Conservation (phyloP, 2,797 vertebrate species). For the Allobates femoralis region DNA sequence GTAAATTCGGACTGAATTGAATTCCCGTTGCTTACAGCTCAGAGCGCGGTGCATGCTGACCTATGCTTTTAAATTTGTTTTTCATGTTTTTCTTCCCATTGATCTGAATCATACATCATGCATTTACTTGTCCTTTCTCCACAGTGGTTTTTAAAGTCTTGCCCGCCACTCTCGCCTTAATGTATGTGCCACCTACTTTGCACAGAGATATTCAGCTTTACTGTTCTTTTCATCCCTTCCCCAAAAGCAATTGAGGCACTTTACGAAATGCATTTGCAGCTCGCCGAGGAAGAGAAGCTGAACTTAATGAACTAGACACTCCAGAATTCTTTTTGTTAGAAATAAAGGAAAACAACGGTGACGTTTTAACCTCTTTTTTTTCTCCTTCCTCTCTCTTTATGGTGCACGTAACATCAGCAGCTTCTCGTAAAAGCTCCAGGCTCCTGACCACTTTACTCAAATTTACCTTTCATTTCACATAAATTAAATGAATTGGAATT, state of each 20-base stretch:
- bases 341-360: slow-evolving; percentile 49
- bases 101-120: slow-evolving; percentile 66
- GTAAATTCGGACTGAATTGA: slow-evolving; percentile 58
- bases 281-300: slow-evolving; percentile 60
- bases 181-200: slow-evolving; percentile 69
- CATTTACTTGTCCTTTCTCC: slow-evolving; percentile 73
- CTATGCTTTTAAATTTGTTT: slow-evolving; percentile 52
- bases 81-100: slow-evolving; percentile 59
- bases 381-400: slow-evolving; percentile 59
- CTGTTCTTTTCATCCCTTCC: slow-evolving; percentile 72
- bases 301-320: slow-evolving; percentile 69
- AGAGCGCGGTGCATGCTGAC: slow-evolving; percentile 35
- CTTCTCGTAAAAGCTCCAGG: slow-evolving; percentile 70
- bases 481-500: slow-evolving; percentile 84
- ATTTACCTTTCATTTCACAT: slow-evolving; percentile 74
- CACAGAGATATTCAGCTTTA: slow-evolving; percentile 78
- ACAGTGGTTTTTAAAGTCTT: slow-evolving; percentile 76
- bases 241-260: slow-evolving; percentile 60
- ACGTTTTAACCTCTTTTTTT: slow-evolving; percentile 63
- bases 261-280: slow-evolving; percentile 67
- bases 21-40: slow-evolving; percentile 6
- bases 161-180: slow-evolving; percentile 67
- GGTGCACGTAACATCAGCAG: slow-evolving; percentile 66
- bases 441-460: slow-evolving; percentile 69
- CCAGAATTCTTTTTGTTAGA: slow-evolving; percentile 28